phyloP scores from a whole-genome alignment of 2,888 invertebrate species.

The Philaethria dido region DNA sequence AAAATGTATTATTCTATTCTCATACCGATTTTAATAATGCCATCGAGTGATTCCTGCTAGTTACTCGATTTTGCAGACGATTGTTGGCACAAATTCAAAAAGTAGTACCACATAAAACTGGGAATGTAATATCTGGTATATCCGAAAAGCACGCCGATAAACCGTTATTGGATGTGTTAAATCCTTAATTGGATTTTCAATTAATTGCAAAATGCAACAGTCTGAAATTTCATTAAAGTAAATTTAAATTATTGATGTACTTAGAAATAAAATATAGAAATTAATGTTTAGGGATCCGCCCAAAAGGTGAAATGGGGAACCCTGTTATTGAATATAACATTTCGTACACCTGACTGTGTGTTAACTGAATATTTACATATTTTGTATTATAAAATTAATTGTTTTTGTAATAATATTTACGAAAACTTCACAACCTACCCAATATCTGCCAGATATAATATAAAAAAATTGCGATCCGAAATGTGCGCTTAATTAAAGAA shows the following conservation, averaged over 20 bases:
- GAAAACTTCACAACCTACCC: no score
- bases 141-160: constrained; percentile 54
- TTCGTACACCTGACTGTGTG: neutral
- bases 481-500: no score
- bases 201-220: constrained; percentile 69
- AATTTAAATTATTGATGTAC: constrained; percentile 30
- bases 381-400: no score
- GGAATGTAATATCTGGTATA: constrained; percentile 41
- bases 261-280: constrained; percentile 5
- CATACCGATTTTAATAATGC: constrained; percentile 28
- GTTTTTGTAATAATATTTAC: no score
- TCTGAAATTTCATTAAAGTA: constrained; percentile 51
- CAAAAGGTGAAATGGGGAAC: neutral
- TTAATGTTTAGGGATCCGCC: neutral
- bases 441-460: no score
- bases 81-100: constrained; percentile 39
- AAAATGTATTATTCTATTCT: neutral
- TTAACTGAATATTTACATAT: neutral
- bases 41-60: constrained; percentile 27
- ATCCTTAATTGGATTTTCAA: constrained; percentile 69
- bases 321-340: neutral
- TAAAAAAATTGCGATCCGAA: no score
- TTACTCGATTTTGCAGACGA: constrained; percentile 34
- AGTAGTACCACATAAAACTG: constrained; percentile 40
- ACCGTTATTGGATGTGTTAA: constrained; percentile 65